phyloP scores from a whole-genome alignment of 2,888 invertebrate genomes.

The Phragmatobia fuliginosa region DNA sequence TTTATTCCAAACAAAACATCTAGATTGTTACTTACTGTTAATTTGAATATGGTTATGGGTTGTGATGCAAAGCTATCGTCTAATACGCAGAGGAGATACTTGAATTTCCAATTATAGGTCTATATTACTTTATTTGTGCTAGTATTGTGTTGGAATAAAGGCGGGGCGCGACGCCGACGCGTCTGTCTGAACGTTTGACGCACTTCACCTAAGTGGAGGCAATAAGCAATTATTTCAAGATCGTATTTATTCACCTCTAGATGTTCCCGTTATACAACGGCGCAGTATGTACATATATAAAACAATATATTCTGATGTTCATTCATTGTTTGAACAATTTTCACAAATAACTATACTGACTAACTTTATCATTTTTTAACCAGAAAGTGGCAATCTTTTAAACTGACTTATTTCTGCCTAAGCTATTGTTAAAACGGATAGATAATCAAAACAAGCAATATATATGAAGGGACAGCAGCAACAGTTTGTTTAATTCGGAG shows the following conservation, averaged over 20 bases:
- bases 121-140: conserved; percentile 59
- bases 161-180: conserved; percentile 37
- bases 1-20: conserved; percentile 3
- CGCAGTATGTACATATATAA: conserved; percentile 8
- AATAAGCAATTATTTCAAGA: conserved; percentile 48
- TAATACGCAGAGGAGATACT: conserved; percentile 49
- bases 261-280: conserved; percentile 30
- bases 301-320: background rate
- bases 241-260: conserved; percentile 39
- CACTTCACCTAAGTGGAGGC: conserved; percentile 42
- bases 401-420: background rate
- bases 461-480: too few relatives aligned
- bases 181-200: conserved; percentile 46
- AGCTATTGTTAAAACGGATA: background rate
- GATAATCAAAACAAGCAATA: too few relatives aligned
- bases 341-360: background rate
- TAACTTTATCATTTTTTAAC: conserved; percentile 17
- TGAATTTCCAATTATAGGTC: conserved; percentile 58
- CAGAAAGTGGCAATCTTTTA: conserved; percentile 32
- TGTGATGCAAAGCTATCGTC: conserved; percentile 42
- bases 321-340: background rate
- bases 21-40: conserved; percentile 34
- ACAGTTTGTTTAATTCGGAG: too few relatives aligned
- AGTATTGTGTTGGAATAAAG: conserved; percentile 49
- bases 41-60: conserved; percentile 44